phyloP scores from a whole-genome alignment of 2,888 invertebrate species.

The Apocheima hispidaria region DNA sequence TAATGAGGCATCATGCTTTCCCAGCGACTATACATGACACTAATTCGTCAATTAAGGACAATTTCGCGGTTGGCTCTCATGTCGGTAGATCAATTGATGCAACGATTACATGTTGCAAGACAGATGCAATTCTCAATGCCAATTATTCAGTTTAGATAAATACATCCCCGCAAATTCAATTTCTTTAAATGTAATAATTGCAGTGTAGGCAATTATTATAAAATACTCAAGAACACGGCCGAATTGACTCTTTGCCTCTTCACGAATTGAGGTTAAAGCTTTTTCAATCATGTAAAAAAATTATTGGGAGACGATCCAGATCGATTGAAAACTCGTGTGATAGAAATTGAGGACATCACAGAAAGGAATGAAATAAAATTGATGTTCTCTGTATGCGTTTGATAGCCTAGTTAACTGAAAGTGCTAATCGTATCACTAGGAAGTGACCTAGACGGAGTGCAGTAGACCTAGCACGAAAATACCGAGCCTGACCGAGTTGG shows the following conservation, averaged over 20 bases:
- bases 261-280: constrained; percentile 33
- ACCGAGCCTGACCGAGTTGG: constrained; percentile 73
- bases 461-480: constrained; percentile 64
- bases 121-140: constrained; percentile 77
- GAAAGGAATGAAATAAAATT: background rate
- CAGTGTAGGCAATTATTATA: constrained; percentile 54
- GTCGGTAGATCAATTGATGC: constrained; percentile 67
- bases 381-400: background rate
- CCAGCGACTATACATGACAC: constrained; percentile 54
- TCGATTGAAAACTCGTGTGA: constrained; percentile 11
- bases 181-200: constrained; percentile 61
- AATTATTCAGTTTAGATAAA: constrained; percentile 68
- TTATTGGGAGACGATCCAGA: constrained; percentile 18
- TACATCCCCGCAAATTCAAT: constrained; percentile 57
- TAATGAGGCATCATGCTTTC: constrained; percentile 61
- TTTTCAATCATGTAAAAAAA: constrained; percentile 22
- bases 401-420: constrained; percentile 20
- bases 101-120: constrained; percentile 64
- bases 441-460: constrained; percentile 50
- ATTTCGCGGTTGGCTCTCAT: constrained; percentile 71
- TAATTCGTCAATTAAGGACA: constrained; percentile 81
- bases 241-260: constrained; percentile 39
- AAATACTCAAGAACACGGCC: constrained; percentile 42
- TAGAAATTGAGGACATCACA: constrained; percentile 15
- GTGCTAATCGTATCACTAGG: constrained; percentile 42